phyloP scores from a whole-genome alignment of 2,113 vertebrate genomes.

The Cephalopholis sonnerati region DNA sequence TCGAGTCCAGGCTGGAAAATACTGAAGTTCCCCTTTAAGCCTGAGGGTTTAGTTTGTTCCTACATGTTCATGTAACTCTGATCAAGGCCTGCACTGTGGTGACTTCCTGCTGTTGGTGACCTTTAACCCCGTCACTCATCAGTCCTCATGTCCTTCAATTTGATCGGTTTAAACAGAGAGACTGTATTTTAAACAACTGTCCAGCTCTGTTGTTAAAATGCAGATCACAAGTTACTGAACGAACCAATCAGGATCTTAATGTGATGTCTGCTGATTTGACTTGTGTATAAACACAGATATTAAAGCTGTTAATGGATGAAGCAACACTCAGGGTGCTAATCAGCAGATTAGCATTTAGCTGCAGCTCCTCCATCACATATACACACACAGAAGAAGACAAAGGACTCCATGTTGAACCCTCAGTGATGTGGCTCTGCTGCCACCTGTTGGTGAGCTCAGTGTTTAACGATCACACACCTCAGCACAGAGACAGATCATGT shows the following conservation, averaged over 20 bases:
- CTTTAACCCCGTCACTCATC: not conserved
- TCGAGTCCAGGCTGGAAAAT: too few species aligned
- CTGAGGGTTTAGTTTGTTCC: not conserved
- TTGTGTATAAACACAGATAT: conserved; percentile 32
- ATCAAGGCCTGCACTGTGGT: not conserved
- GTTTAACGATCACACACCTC: too few species aligned
- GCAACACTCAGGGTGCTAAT: conserved; percentile 38
- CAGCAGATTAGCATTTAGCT: conserved; percentile 34
- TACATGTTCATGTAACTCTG: not conserved
- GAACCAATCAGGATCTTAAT: not conserved
- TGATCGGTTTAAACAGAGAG: not conserved
- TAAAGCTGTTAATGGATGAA: conserved; percentile 34
- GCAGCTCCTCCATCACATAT: conserved; percentile 14
- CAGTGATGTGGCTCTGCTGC: conserved; percentile 72
- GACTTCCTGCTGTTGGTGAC: not conserved
- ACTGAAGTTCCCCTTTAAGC: not conserved
- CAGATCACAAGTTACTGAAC: conserved; percentile 6
- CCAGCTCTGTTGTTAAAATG: not conserved
- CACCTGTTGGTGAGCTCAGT: conserved; percentile 71
- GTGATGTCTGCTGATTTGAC: conserved; percentile 22
- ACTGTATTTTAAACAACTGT: not conserved
- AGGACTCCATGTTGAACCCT: not conserved
- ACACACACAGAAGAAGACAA: conserved; percentile 24
- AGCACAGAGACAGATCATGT: too few species aligned
- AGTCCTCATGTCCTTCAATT: not conserved